Percentiles rank a stretch among this genome's conserved stretches.
Conservation (phyloP, 2,888 invertebrate species). For the Macaria notata region DNA sequence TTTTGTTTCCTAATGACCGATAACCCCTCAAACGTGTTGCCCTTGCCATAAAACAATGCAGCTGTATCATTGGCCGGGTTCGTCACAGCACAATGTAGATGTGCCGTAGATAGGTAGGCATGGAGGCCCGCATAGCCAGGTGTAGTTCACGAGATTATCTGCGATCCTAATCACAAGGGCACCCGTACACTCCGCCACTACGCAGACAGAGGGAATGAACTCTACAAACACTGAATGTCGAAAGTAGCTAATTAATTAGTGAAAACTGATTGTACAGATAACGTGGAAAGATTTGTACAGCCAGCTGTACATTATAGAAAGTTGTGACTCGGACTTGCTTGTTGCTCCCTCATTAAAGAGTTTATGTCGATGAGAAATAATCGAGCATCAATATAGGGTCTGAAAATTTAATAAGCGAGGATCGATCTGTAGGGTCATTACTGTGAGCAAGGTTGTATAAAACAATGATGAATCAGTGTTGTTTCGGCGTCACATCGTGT, state of each 20-base stretch:
- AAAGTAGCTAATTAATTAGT: conserved; percentile 45
- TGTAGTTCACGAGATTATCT: conserved; percentile 72
- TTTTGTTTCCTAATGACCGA: conserved; percentile 18
- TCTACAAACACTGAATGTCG: conserved; percentile 37
- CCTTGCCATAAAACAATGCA: conserved; percentile 31
- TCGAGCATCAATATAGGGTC: conserved; percentile 3
- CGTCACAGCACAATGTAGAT: conserved; percentile 38
- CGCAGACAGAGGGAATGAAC: conserved; percentile 49
- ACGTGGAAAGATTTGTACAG: conserved; percentile 12
- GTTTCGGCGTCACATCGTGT: conserved; percentile 62
- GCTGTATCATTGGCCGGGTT: conserved; percentile 38
- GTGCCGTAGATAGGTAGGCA: conserved; percentile 36
- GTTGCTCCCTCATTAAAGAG: conserved; percentile 2
- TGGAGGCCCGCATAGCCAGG: conserved; percentile 73
- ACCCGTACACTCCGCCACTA: conserved; percentile 61
- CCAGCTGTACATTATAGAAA: conserved; percentile 8
- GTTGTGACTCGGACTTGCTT: not conserved
- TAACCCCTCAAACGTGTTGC: conserved; percentile 7
- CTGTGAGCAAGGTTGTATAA: conserved; percentile 54
- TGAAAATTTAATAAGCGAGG: conserved; percentile 41
- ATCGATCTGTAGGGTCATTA: conserved; percentile 47
- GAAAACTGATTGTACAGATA: conserved; percentile 23
- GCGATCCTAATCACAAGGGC: conserved; percentile 69
- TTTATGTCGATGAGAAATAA: not conserved
- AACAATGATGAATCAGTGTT: conserved; percentile 72